Conservation (phyloP, 1,140 invertebrate species). For the Bombus waltoni region DNA sequence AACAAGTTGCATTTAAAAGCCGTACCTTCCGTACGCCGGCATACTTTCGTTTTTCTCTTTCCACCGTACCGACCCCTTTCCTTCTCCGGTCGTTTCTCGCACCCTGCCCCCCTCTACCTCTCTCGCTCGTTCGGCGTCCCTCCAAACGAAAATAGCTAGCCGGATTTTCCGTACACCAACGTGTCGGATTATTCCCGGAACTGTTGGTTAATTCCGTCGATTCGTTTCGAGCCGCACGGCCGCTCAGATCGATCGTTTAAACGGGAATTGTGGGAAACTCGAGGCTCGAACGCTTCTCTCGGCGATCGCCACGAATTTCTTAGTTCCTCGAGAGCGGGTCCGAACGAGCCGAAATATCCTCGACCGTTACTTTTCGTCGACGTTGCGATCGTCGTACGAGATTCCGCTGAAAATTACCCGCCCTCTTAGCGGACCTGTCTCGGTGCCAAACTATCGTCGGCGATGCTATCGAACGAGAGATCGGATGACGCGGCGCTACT, state of each 20-base stretch:
- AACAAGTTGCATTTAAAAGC: conserved; percentile 76
- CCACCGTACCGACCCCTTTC: neutral
- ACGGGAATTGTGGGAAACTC: neutral
- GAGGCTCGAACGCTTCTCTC: neutral
- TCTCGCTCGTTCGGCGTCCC: neutral
- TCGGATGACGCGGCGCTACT: conserved; percentile 51
- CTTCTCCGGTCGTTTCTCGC: neutral
- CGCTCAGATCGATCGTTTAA: neutral
- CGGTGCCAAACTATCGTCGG: conserved; percentile 39
- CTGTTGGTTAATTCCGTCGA: neutral
- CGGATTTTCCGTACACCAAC: conserved; percentile 34
- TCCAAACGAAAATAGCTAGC: neutral
- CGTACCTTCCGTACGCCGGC: conserved; percentile 55
- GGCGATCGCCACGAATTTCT: neutral
- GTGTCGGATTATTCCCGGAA: neutral
- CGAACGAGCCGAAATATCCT: neutral
- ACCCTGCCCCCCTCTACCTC: neutral
- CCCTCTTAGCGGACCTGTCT: conserved; percentile 22
- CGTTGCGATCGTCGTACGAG: conserved; percentile 37
- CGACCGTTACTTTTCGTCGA: conserved; percentile 38
- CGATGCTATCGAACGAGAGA: conserved; percentile 25
- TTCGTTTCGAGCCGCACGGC: no score
- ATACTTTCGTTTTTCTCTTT: conserved; percentile 54
- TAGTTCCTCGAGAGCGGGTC: no score
- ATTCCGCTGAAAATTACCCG: conserved; percentile 43